Conservation (phyloP, 2,888 invertebrate genomes). For the Papilio gigon region DNA sequence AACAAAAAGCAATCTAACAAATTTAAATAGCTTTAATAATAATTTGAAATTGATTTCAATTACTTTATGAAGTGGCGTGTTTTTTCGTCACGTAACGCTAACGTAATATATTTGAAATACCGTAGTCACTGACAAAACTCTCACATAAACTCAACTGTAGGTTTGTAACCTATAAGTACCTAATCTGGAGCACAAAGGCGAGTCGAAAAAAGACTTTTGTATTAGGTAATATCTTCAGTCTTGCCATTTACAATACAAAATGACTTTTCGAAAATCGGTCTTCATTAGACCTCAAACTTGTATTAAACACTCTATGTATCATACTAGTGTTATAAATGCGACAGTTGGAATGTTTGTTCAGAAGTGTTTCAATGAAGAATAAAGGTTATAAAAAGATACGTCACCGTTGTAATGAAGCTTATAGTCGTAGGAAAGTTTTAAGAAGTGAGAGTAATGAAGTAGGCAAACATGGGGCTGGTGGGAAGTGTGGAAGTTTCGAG, state of each 20-base stretch:
- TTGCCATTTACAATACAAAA: too few relatives aligned
- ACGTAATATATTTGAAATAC: background rate
- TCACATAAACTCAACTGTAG: too few relatives aligned
- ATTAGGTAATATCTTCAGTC: too few relatives aligned
- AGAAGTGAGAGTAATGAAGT: slow-evolving; percentile 30
- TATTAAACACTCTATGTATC: too few relatives aligned
- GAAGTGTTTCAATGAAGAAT: background rate
- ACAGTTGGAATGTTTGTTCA: too few relatives aligned
- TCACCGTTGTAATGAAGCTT: background rate
- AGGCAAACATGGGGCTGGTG: slow-evolving; percentile 6
- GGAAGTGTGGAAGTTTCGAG: slow-evolving; percentile 26
- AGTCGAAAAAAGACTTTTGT: too few relatives aligned
- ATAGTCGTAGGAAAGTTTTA: slow-evolving; percentile 15
- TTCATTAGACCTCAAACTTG: too few relatives aligned
- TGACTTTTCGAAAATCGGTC: too few relatives aligned
- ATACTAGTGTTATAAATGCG: too few relatives aligned
- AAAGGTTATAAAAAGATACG: background rate
- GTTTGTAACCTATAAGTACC: too few relatives aligned
- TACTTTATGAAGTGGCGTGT: background rate
- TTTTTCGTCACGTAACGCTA: background rate
- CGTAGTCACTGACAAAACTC: background rate
- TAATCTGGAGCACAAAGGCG: too few relatives aligned
- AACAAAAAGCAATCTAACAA: slow-evolving; percentile 14
- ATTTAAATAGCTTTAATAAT: background rate
- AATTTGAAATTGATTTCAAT: background rate